phyloP scores from a whole-genome alignment of 2,888 invertebrate genomes.

The Allolobophora icterica region DNA sequence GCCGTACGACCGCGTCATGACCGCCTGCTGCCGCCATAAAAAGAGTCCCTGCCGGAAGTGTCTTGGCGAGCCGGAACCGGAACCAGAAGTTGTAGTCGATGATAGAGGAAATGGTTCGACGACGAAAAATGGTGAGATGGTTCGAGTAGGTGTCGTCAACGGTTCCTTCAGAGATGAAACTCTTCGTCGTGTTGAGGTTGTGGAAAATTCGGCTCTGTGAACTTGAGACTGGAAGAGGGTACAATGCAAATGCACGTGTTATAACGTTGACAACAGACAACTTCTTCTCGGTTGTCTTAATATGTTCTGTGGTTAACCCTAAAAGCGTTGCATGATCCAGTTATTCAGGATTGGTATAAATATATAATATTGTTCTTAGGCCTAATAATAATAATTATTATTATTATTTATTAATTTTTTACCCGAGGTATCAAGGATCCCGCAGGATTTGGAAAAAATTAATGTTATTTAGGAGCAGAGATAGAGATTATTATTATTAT shows the following conservation, averaged over 20 bases:
- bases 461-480: too few relatives aligned
- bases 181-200: not conserved
- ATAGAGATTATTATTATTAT: too few relatives aligned
- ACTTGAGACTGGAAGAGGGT: not conserved
- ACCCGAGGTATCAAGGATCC: too few relatives aligned
- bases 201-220: not conserved
- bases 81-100: not conserved
- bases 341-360: too few relatives aligned
- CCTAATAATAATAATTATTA: too few relatives aligned
- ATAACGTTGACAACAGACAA: too few relatives aligned
- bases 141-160: not conserved
- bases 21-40: conserved; percentile 26
- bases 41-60: not conserved
- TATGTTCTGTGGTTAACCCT: too few relatives aligned
- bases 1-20: conserved; percentile 43
- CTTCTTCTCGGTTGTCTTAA: too few relatives aligned
- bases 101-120: not conserved
- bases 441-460: too few relatives aligned
- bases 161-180: not conserved
- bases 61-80: not conserved
- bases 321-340: too few relatives aligned
- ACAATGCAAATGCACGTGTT: not conserved
- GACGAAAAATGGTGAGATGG: not conserved
- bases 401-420: too few relatives aligned
- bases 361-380: too few relatives aligned